These are phyloP conservation scores for Sweltsa coloradensis DNA, from an alignment of 1,140 invertebrate species.

Conservation along the genomic window DNA sequence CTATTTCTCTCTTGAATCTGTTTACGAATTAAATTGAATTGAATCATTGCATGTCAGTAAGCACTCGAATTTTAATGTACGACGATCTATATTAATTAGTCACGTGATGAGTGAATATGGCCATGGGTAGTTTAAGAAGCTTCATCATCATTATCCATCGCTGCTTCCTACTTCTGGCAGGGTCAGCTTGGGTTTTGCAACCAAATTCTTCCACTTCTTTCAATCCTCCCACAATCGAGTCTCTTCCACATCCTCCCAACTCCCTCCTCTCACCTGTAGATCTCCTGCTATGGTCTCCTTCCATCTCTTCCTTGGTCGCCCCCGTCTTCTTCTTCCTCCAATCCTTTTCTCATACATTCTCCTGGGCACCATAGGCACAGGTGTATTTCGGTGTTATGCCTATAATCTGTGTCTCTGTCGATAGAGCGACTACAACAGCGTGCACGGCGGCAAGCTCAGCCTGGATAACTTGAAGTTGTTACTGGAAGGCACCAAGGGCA, in stretches of 20 bases:
- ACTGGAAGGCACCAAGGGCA: constrained; percentile 82
- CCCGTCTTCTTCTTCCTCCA: background rate
- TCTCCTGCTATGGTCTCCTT: background rate
- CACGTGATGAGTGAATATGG: no score
- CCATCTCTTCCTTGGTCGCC: background rate
- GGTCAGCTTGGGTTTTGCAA: no score
- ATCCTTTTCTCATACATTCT: background rate
- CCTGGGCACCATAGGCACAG: background rate
- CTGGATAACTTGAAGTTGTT: constrained; percentile 83
- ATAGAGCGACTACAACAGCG: constrained; percentile 87
- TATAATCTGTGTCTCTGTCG: background rate
- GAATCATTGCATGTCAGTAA: no score
- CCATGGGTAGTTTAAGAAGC: no score
- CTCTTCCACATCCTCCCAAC: background rate
- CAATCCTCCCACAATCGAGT: no score
- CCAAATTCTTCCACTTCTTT: no score
- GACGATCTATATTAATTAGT: no score
- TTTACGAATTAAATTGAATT: no score
- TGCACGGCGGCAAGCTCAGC: constrained; percentile 91
- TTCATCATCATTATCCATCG: no score
- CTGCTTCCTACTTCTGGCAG: no score
- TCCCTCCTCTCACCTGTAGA: background rate
- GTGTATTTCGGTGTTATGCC: background rate
- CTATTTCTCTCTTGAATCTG: no score
- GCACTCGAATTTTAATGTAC: no score